Conservation (phyloP, 2,888 invertebrate genomes). For the Drosophila nigritarsus region DNA sequence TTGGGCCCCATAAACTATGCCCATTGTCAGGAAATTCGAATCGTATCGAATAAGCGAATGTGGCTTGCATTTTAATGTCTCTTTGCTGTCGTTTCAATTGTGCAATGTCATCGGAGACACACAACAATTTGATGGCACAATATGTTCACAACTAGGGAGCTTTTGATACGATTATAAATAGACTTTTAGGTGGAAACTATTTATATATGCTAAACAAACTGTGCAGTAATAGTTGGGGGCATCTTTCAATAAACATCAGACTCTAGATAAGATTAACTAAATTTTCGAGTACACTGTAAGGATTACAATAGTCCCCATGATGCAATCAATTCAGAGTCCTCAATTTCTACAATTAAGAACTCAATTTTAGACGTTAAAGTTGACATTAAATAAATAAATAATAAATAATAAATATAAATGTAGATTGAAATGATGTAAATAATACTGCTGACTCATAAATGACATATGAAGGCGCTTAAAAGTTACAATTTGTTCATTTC, state of each 20-base stretch:
- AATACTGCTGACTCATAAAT: not conserved
- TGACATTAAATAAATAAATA: no score
- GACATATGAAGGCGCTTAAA: not conserved
- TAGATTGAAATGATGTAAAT: not conserved
- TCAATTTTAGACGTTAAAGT: no score
- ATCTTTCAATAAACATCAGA: conserved; percentile 4
- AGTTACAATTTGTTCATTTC: not conserved
- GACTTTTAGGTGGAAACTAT: conserved; percentile 40
- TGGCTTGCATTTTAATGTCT: conserved; percentile 44
- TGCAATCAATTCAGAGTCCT: no score
- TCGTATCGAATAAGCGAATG: not conserved
- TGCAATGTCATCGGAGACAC: conserved; percentile 38
- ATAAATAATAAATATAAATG: not conserved
- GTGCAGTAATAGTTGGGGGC: not conserved
- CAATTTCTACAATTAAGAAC: no score
- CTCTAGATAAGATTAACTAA: conserved; percentile 26
- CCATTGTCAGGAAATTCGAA: conserved; percentile 6
- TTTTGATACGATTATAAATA: conserved; percentile 52
- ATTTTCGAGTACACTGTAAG: no score
- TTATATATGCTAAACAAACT: conserved; percentile 19
- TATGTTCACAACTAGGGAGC: not conserved
- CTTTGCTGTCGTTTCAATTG: conserved; percentile 17
- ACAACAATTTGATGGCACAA: conserved; percentile 3
- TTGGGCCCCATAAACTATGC: conserved; percentile 22
- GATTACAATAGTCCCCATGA: no score